Evolutionary conservation across 2,113 vertebrate species (phyloP), one percentile per base, ranked within the genome.

Genomic region (Scortum barcoo): DNA sequence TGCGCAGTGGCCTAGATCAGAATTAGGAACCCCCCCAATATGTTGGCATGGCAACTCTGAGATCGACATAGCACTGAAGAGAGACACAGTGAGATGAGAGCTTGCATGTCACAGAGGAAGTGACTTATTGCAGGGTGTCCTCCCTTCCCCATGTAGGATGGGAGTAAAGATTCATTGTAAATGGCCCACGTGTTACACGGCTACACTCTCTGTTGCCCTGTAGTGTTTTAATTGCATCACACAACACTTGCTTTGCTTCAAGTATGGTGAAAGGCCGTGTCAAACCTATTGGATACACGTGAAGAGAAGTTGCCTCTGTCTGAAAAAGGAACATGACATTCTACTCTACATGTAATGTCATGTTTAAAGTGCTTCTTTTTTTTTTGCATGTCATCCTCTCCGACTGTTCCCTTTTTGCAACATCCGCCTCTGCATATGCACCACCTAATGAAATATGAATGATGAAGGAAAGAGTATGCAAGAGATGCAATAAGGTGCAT

Each of bases 11-110:
- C 86, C 78, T 78, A 71, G 61, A 89, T 87, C 70, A 57, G 75
- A 72, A 77, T 69, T 75, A 85, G 83, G 89, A 88, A 84, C 86
- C 76, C 85, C 85, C 91, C 85, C 82, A 88, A 92, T 87, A 68
- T 87, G 92, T 92, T 88, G 90, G 61, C 89, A 91, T 89, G 81
- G 90, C 90, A 92, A 94, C 91, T 63, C 87, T 79, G 79, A 63
- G 50, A 81, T 88, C 40, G 13, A 90, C 84, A 84, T 76, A 7
- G 33, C 79, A 84, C 67, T 42, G 19, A 76, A 72, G 28, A 73
- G 70, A 66, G 53, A 79, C 7, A 7, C n/a, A 40, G 60, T 73
- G 24, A 70, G 76, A 89, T 19, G 69, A 65, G 78, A 63, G 61
- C 28, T 30, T 70, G 16, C 40, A 22, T 84, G 75, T 86, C 72